These are phyloP conservation scores for Perizoma flavofasciatum DNA, from an alignment of 2,888 invertebrate genomes.

Conservation along the genomic window DNA sequence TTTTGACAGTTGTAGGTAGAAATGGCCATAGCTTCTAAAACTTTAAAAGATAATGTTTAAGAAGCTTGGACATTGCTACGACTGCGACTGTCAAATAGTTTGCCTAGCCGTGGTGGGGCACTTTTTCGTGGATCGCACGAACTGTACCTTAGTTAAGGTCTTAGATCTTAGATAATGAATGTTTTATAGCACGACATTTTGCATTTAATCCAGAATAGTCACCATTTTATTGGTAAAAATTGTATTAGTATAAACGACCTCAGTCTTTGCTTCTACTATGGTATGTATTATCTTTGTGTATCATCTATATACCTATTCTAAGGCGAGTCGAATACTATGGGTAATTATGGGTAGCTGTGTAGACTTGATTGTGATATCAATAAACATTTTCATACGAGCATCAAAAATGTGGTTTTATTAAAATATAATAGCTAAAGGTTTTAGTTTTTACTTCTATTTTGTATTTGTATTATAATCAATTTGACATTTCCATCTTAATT, in stretches of 20 bases:
- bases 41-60: too few species aligned
- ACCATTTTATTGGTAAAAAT: constrained; percentile 57
- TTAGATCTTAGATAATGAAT: constrained; percentile 55
- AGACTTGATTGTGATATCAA: constrained; percentile 84
- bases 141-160: constrained; percentile 32
- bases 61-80: too few species aligned
- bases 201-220: constrained; percentile 63
- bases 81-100: too few species aligned
- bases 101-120: too few species aligned
- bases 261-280: constrained; percentile 54
- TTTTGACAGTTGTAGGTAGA: too few species aligned
- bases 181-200: constrained; percentile 69
- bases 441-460: too few species aligned
- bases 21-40: too few species aligned
- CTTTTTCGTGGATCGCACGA: too few species aligned
- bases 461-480: too few species aligned
- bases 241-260: constrained; percentile 31
- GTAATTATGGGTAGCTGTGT: constrained; percentile 78
- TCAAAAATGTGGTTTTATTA: constrained; percentile 55
- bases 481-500: too few species aligned
- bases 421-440: neutral
- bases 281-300: constrained; percentile 58
- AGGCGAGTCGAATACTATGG: constrained; percentile 55
- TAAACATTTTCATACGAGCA: constrained; percentile 85
- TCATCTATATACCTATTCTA: constrained; percentile 55